Evolutionary conservation across 2,113 vertebrate species (phyloP).

Genomic region (Uropsilus gracilis): DNA sequence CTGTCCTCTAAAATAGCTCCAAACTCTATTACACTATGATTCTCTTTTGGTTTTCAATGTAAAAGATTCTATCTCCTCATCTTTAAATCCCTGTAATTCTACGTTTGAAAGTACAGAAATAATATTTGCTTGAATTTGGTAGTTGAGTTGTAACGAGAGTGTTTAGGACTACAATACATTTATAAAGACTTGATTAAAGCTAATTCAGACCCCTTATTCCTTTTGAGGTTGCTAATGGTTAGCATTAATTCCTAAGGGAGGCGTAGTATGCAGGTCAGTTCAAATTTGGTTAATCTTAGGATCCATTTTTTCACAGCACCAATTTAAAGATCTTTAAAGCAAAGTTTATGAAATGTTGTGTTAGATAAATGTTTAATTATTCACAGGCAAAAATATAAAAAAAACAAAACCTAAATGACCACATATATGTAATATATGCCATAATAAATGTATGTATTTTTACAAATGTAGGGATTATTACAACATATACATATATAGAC

Average conservation of each 20-base stretch:
- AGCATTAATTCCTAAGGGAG: background rate
- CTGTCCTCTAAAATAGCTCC: background rate
- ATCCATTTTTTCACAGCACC: background rate
- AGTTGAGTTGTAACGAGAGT: background rate
- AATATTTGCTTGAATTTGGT: background rate
- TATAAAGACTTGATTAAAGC: background rate
- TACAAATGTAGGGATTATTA: too few species aligned
- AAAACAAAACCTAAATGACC: background rate
- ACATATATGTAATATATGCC: background rate
- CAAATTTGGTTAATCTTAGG: background rate
- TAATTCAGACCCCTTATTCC: background rate
- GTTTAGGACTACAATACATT: background rate
- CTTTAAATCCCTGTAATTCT: constrained; percentile 23
- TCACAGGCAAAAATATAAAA: background rate
- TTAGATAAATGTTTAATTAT: background rate
- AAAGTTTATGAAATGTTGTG: background rate
- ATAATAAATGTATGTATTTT: too few species aligned
- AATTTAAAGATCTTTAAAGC: background rate
- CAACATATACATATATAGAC: background rate
- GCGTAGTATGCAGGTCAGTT: background rate
- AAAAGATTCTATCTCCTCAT: background rate
- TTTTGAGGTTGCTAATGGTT: background rate
- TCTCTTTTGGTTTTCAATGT: background rate
- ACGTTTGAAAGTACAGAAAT: constrained; percentile 38
- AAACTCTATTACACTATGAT: background rate